phyloP scores from a whole-genome alignment of 2,113 vertebrate genomes.

The Gambusia affinis region DNA sequence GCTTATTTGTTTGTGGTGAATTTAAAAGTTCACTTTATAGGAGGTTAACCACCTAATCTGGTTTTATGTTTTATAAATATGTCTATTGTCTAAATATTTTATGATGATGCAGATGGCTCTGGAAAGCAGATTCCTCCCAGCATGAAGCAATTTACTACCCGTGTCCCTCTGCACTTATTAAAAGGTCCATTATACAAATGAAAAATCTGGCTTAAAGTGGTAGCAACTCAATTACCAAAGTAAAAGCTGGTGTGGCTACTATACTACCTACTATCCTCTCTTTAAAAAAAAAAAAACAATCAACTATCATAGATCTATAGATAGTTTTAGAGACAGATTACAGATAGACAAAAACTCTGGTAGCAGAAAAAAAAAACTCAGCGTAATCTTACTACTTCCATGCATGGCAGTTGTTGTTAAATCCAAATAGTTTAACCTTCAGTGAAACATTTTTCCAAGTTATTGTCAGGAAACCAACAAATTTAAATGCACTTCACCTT shows the following conservation, averaged over 20 bases:
- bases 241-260: not conserved
- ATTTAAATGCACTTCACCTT: too few species aligned
- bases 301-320: not conserved
- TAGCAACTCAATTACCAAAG: not conserved
- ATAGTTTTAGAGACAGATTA: not conserved
- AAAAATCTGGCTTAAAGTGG: not conserved
- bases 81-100: not conserved
- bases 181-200: not conserved
- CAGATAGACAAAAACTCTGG: not conserved
- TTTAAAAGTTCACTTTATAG: conserved; percentile 4
- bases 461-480: too few species aligned
- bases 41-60: not conserved
- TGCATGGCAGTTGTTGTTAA: not conserved
- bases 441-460: too few species aligned
- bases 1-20: conserved; percentile 8
- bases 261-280: not conserved
- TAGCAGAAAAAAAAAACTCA: too few species aligned
- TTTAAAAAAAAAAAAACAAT: not conserved
- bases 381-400: not conserved
- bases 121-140: not conserved
- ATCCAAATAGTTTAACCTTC: too few species aligned
- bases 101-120: not conserved
- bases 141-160: too few species aligned
- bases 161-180: not conserved
- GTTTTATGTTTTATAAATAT: not conserved